Conservation (phyloP, 2,888 invertebrate genomes). For the Nemapogon koenigi region DNA sequence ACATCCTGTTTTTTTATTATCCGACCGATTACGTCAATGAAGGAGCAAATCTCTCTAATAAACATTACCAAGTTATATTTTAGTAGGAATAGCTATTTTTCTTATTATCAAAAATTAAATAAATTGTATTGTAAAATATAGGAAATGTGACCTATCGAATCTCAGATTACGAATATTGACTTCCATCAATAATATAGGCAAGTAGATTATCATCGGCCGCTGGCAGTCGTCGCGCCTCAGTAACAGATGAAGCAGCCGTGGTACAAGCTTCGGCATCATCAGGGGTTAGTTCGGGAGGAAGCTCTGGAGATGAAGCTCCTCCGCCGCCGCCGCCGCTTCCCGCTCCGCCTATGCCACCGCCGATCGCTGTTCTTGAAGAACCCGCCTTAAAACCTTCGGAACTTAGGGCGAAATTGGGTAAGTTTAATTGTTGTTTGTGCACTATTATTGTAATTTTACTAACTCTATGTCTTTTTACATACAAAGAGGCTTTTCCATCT, state of each 20-base stretch:
- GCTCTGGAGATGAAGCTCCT: constrained; percentile 61
- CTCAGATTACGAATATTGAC: too few species aligned
- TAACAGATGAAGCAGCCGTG: constrained; percentile 37
- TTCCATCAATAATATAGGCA: constrained; percentile 36
- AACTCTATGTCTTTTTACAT: too few species aligned
- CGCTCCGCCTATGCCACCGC: constrained; percentile 50
- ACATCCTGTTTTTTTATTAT: too few species aligned
- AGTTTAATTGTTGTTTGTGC: constrained; percentile 23
- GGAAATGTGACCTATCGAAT: too few species aligned
- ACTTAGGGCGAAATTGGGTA: constrained; percentile 53
- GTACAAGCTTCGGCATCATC: constrained; percentile 44
- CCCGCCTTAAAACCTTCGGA: constrained; percentile 72
- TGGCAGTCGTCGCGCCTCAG: constrained; percentile 47
- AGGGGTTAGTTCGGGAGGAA: constrained; percentile 46
- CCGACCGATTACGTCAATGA: too few species aligned
- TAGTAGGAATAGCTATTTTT: too few species aligned
- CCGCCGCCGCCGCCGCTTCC: constrained; percentile 77
- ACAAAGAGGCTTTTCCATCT: too few species aligned
- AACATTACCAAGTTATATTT: too few species aligned
- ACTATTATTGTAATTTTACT: too few species aligned
- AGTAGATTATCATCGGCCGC: constrained; percentile 53
- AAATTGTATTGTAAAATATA: too few species aligned
- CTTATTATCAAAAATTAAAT: too few species aligned
- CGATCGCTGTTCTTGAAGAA: constrained; percentile 68
- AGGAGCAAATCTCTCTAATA: too few species aligned